Conservation (phyloP, 2,888 invertebrate species). For the Gari tellinella region DNA sequence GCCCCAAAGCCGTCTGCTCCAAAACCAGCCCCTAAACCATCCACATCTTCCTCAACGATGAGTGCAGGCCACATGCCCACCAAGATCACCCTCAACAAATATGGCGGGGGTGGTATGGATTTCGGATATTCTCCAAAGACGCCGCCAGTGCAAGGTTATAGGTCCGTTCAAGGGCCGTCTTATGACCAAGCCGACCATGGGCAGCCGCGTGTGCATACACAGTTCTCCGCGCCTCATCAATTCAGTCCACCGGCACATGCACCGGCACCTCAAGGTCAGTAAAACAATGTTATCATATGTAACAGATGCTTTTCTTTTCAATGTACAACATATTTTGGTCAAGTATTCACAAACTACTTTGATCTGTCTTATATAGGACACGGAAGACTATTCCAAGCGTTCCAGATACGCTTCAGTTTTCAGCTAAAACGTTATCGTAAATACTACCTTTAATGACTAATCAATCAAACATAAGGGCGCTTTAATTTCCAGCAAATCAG, state of each 20-base stretch:
- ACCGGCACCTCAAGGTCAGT: no score
- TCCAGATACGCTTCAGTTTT: no score
- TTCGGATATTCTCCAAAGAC: slow-evolving; percentile 64
- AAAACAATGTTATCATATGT: no score
- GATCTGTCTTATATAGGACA: no score
- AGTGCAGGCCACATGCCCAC: slow-evolving; percentile 69
- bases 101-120: slow-evolving; percentile 74
- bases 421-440: no score
- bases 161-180: slow-evolving; percentile 37
- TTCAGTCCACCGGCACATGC: background rate
- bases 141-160: slow-evolving; percentile 38
- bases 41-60: slow-evolving; percentile 9
- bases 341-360: no score
- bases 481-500: no score
- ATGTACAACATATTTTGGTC: no score
- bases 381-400: no score
- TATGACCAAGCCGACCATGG: slow-evolving; percentile 20
- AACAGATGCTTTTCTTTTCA: no score
- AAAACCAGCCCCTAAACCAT: slow-evolving; percentile 21
- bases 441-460: no score
- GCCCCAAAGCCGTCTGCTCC: slow-evolving; percentile 45
- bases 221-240: slow-evolving; percentile 41
- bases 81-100: slow-evolving; percentile 70
- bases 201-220: slow-evolving; percentile 17
- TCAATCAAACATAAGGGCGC: no score